phyloP scores from a whole-genome alignment of 1,140 invertebrate species.

The Caenorhabditis brenneri region DNA sequence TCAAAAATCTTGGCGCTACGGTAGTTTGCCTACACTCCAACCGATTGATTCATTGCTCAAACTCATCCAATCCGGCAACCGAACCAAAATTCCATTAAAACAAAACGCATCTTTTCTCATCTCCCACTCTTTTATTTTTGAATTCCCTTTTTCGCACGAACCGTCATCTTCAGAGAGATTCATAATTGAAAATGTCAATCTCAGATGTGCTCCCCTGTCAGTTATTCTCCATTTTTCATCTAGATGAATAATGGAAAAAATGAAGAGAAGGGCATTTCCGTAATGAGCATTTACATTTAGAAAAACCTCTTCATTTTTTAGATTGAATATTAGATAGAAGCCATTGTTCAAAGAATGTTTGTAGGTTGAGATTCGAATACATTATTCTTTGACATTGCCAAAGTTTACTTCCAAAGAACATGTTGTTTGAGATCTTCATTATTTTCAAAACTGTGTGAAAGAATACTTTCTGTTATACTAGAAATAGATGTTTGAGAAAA shows the following conservation, averaged over 20 bases:
- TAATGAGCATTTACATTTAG: not conserved
- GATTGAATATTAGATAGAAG: not conserved
- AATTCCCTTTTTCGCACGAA: not conserved
- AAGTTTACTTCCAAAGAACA: too few species aligned
- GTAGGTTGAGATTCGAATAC: too few species aligned
- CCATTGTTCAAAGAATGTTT: not conserved
- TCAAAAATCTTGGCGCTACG: too few species aligned
- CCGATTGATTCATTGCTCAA: too few species aligned
- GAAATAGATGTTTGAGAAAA: too few species aligned
- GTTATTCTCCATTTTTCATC: not conserved
- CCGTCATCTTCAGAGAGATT: constrained; percentile 10
- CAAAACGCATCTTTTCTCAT: not conserved
- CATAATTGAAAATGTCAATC: constrained; percentile 15
- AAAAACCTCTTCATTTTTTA: not conserved
- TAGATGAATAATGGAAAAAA: not conserved
- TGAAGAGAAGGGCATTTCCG: not conserved
- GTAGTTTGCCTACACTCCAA: too few species aligned
- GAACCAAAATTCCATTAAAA: not conserved
- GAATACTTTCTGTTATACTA: too few species aligned
- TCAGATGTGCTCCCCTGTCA: not conserved
- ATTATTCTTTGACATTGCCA: too few species aligned
- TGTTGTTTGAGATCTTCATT: too few species aligned
- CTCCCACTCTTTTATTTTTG: not conserved
- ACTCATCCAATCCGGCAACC: too few species aligned
- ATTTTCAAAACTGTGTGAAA: too few species aligned